These are phyloP conservation scores for Micromys minutus DNA, from an alignment of 2,113 vertebrate genomes.

Conservation along the genomic window DNA sequence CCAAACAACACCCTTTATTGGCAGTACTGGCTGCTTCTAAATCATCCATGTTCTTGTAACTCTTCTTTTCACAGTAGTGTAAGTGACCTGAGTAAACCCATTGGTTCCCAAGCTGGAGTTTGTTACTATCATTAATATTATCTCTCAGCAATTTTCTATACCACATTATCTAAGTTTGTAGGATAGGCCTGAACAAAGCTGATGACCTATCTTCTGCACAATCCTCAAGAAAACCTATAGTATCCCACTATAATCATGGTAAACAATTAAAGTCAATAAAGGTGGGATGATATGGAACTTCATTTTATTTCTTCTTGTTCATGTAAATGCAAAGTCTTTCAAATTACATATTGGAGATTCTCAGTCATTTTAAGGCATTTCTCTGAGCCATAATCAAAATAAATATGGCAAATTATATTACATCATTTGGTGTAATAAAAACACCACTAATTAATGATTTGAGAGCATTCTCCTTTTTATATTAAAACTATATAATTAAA, in stretches of 20 bases:
- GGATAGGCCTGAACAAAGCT: neutral
- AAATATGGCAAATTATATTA: neutral
- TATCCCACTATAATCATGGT: neutral
- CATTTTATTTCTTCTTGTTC: neutral
- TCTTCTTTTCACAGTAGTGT: neutral
- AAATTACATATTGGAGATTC: neutral
- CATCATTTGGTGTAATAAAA: neutral
- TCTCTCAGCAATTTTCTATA: neutral
- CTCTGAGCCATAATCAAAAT: neutral
- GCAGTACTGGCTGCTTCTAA: neutral
- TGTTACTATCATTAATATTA: neutral
- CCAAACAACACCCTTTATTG: neutral
- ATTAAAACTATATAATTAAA: neutral
- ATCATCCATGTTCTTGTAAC: neutral
- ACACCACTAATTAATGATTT: neutral
- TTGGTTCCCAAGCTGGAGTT: neutral
- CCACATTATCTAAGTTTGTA: neutral
- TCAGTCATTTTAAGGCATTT: neutral
- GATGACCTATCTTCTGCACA: neutral
- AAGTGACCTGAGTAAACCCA: neutral
- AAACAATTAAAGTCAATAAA: neutral
- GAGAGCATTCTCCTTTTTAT: neutral
- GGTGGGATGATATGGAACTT: neutral
- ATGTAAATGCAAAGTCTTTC: neutral
- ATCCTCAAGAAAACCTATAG: neutral